A percentile compares a stretch with the other conserved stretches of the same genome.
phyloP scores from a whole-genome alignment of 2,113 vertebrate genomes.

The Setophaga kirtlandii region DNA sequence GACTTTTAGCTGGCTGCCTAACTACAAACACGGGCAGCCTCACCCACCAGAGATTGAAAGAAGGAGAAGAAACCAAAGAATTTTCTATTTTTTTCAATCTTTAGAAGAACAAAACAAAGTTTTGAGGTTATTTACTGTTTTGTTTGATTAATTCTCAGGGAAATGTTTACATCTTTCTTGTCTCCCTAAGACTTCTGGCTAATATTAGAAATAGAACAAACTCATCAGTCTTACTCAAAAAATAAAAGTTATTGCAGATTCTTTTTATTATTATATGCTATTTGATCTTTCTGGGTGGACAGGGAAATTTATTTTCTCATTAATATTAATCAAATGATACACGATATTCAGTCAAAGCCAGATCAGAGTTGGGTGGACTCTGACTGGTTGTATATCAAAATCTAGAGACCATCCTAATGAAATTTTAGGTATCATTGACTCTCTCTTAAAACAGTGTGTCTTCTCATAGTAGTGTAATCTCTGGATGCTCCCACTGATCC shows the following conservation, averaged over 20 bases:
- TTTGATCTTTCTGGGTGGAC: background rate
- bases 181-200: background rate
- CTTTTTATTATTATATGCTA: background rate
- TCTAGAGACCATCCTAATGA: background rate
- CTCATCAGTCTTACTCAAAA: background rate
- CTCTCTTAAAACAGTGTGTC: background rate
- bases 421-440: background rate
- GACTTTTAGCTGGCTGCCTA: conserved; percentile 9
- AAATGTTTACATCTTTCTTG: background rate
- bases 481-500: background rate
- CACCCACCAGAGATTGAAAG: background rate
- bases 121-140: background rate
- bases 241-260: background rate
- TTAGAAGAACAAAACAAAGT: background rate
- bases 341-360: background rate
- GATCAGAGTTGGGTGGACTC: background rate
- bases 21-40: conserved; percentile 19
- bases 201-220: background rate
- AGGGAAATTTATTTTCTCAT: background rate
- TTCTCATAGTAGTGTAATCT: background rate
- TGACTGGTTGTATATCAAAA: background rate
- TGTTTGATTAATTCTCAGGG: background rate
- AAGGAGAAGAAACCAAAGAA: background rate
- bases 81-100: background rate
- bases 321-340: background rate